Evolutionary conservation across 2,113 vertebrate species (phyloP).

Genomic region (Anguilla japonica): DNA sequence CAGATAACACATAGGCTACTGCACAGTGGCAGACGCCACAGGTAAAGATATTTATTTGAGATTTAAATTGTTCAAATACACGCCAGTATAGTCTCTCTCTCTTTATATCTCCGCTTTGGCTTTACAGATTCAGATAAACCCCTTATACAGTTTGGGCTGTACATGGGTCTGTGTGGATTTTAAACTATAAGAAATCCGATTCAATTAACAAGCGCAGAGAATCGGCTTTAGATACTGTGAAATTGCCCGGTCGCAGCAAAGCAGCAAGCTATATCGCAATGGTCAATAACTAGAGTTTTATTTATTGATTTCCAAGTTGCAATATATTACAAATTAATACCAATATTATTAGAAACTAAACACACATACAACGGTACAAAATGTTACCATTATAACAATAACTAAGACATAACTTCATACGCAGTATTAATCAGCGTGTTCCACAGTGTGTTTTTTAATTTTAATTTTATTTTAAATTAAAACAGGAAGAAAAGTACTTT

Average conservation of each 20-base stretch:
- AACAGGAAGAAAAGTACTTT: too few relatives aligned
- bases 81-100: constrained; percentile 62
- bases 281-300: background rate
- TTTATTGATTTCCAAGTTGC: background rate
- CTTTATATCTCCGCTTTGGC: constrained; percentile 66
- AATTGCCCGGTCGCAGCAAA: constrained; percentile 55
- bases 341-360: too few relatives aligned
- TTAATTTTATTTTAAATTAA: too few relatives aligned
- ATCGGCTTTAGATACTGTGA: constrained; percentile 74
- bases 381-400: too few relatives aligned
- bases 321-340: too few relatives aligned
- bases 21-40: constrained; percentile 35
- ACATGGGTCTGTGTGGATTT: constrained; percentile 68
- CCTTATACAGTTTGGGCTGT: constrained; percentile 74
- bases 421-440: too few relatives aligned
- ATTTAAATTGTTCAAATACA: constrained; percentile 58
- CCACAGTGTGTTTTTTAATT: too few relatives aligned
- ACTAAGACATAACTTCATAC: too few relatives aligned
- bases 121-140: constrained; percentile 74
- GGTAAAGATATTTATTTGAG: constrained; percentile 54
- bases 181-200: constrained; percentile 79
- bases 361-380: too few relatives aligned
- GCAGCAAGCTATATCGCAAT: constrained; percentile 21
- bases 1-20: background rate
- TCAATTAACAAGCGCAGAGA: constrained; percentile 76